These are phyloP conservation scores for Coracopsis vasa DNA, from an alignment of 2,113 vertebrate genomes.

Conservation along the genomic window DNA sequence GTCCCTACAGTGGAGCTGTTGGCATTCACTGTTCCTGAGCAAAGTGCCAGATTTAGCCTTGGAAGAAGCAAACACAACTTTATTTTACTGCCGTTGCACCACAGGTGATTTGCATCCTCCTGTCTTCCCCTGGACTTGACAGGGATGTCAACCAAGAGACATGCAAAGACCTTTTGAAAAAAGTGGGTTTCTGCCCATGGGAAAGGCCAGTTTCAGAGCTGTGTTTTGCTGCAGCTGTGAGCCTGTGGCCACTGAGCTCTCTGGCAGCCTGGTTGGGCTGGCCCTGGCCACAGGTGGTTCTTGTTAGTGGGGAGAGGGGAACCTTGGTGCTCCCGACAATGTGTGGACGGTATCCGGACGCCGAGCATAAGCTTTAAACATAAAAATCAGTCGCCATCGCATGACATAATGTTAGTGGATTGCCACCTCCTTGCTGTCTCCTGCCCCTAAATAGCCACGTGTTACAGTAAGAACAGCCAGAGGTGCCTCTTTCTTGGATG, in stretches of 20 bases:
- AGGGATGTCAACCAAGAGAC: neutral
- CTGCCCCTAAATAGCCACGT: neutral
- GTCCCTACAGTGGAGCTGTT: accelerated
- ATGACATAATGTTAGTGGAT: neutral
- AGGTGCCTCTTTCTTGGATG: neutral
- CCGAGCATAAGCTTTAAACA: neutral
- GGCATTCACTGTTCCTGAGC: accelerated
- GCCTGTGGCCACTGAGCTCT: neutral
- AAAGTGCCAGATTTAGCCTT: neutral
- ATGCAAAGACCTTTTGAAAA: neutral
- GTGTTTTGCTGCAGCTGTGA: neutral
- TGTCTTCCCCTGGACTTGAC: neutral
- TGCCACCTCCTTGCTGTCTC: neutral
- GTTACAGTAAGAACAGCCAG: neutral
- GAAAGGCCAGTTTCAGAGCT: neutral
- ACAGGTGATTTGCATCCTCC: neutral
- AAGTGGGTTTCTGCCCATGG: accelerated
- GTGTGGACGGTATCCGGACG: neutral
- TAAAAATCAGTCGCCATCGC: neutral
- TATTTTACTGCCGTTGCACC: neutral
- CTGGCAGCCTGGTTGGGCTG: neutral
- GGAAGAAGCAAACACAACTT: neutral
- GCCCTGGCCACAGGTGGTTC: neutral
- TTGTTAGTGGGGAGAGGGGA: neutral
- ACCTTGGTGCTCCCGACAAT: neutral